Evolutionary conservation across 2,113 vertebrate genomes (phyloP).

Genomic region (Ictalurus furcatus): DNA sequence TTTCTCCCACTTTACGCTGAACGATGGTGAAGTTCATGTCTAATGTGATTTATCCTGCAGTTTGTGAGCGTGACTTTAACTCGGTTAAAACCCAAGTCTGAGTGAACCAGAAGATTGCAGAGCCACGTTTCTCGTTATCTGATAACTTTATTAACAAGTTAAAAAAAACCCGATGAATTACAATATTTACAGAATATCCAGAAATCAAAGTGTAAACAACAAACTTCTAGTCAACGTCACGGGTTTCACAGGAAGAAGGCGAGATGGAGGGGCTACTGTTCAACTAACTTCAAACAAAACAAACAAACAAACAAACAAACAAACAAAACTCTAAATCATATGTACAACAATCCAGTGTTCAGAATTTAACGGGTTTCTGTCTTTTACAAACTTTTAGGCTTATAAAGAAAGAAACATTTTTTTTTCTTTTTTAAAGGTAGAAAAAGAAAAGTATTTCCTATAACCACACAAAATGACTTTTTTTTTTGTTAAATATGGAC

Average conservation of each 20-base stretch:
- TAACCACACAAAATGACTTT: constrained; percentile 64
- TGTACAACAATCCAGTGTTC: constrained; percentile 81
- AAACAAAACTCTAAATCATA: constrained; percentile 55
- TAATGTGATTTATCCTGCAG: neutral
- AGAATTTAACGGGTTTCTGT: constrained; percentile 64
- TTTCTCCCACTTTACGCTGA: neutral
- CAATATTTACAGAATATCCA: constrained; percentile 99
- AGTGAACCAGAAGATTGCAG: neutral
- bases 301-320: constrained; percentile 45
- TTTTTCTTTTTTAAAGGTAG: constrained; percentile 48
- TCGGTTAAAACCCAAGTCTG: neutral
- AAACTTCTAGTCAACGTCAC: constrained; percentile 84
- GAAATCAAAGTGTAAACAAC: constrained; percentile 98
- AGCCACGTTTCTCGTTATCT: constrained; percentile 73
- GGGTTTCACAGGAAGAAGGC: constrained; percentile 77
- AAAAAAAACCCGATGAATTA: constrained; percentile 99
- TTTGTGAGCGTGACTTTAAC: neutral
- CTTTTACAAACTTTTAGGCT: constrained; percentile 63
- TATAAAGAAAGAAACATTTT: constrained; percentile 56
- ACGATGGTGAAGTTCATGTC: neutral
- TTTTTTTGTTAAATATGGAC: constrained; percentile 58
- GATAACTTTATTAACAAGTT: constrained; percentile 99
- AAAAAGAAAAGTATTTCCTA: constrained; percentile 60
- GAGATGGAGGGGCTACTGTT: constrained; percentile 72
- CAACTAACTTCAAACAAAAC: constrained; percentile 63